Evolutionary conservation across 2,113 vertebrate genomes (phyloP).

Genomic region (Progne subis): DNA sequence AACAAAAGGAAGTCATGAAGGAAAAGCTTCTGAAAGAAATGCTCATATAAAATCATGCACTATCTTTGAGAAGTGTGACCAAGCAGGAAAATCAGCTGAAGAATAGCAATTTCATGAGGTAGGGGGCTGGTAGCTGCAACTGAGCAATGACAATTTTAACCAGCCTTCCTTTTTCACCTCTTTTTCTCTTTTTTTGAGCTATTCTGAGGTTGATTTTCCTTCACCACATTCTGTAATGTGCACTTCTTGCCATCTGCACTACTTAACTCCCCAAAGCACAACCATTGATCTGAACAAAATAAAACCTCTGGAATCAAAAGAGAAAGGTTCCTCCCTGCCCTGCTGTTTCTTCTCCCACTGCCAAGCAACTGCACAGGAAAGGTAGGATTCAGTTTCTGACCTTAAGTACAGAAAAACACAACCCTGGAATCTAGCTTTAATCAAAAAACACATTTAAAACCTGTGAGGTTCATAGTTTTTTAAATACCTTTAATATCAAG

Average conservation of each 20-base stretch:
- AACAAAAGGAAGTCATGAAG: constrained; percentile 8
- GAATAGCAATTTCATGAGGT: background rate
- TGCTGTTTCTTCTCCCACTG: background rate
- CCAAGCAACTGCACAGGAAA: background rate
- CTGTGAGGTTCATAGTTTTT: background rate
- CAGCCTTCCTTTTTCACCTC: background rate
- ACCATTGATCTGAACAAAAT: background rate
- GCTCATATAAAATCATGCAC: background rate
- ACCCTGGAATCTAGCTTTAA: background rate
- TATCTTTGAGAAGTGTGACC: background rate
- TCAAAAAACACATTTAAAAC: background rate
- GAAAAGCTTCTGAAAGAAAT: background rate
- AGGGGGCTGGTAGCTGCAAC: background rate
- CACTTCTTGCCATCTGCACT: background rate
- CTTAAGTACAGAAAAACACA: background rate
- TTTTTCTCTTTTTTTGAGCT: background rate
- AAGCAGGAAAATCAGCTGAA: background rate
- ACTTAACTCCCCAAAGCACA: background rate
- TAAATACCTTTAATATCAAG: constrained; percentile 84
- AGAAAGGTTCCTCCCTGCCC: background rate
- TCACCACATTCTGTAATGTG: background rate
- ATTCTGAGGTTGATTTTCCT: background rate
- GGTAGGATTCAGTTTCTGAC: background rate
- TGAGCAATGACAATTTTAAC: background rate
- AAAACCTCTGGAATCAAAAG: background rate